Percentiles rank a stretch among this genome's conserved stretches.
Conservation (phyloP, 1,140 invertebrate species). For the Platyura marginata region DNA sequence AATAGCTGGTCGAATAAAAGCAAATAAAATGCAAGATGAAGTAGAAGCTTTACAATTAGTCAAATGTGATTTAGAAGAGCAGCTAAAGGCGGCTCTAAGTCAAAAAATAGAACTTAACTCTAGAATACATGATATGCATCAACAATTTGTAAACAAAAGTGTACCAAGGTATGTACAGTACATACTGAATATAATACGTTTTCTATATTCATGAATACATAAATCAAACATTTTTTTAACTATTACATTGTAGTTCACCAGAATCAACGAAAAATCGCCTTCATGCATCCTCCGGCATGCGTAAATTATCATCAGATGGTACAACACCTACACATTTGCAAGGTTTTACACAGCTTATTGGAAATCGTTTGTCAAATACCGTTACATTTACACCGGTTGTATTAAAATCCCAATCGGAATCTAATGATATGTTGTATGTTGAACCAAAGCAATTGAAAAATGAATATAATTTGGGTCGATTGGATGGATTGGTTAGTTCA, state of each 20-base stretch:
- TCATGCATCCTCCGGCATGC: background rate
- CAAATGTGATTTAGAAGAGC: constrained; percentile 40
- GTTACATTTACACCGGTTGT: background rate
- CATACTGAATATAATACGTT: too few relatives aligned
- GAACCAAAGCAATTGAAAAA: constrained; percentile 5
- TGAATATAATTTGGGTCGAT: constrained; percentile 23
- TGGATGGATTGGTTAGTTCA: constrained; percentile 31
- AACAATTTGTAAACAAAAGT: constrained; percentile 14
- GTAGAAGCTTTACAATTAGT: constrained; percentile 35
- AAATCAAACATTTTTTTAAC: background rate
- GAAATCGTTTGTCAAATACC: background rate
- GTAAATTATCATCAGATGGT: background rate
- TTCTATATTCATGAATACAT: background rate
- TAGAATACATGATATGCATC: constrained; percentile 20
- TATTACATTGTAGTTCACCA: background rate
- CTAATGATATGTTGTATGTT: background rate
- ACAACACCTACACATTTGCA: background rate
- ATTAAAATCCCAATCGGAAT: background rate
- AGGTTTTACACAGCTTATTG: background rate
- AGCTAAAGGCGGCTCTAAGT: constrained; percentile 32
- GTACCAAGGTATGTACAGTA: constrained; percentile 15
- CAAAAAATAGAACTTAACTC: constrained; percentile 30
- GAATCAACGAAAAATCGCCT: constrained; percentile 1
- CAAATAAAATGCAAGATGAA: constrained; percentile 36
- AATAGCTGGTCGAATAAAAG: constrained; percentile 37